phyloP scores from a whole-genome alignment of 2,888 invertebrate genomes.

The Chalcis sispes region DNA sequence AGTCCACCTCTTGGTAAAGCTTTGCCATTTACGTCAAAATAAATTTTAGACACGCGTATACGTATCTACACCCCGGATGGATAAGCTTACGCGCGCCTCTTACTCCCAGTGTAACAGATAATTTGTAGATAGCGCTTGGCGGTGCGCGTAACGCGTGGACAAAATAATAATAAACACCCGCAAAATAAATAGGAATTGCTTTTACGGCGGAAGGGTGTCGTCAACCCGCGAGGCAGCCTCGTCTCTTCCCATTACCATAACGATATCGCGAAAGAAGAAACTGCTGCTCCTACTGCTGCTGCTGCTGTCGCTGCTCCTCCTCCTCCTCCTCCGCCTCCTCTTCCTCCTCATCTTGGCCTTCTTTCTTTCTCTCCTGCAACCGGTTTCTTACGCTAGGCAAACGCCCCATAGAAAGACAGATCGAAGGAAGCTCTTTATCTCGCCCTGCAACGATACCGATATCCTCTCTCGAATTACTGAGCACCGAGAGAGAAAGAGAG shows the following conservation, averaged over 20 bases:
- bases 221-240: constrained; percentile 24
- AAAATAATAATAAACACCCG: constrained; percentile 37
- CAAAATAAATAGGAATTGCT: constrained; percentile 10
- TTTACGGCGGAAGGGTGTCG: neutral
- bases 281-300: neutral
- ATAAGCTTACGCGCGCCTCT: neutral
- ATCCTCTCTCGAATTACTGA: too few relatives aligned
- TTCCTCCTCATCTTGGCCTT: too few relatives aligned
- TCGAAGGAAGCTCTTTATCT: too few relatives aligned
- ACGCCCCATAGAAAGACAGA: too few relatives aligned
- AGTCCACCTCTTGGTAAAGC: too few relatives aligned
- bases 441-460: too few relatives aligned
- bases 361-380: neutral
- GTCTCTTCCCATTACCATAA: constrained; percentile 40
- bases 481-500: too few relatives aligned
- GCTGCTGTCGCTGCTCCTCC: neutral
- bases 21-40: too few relatives aligned
- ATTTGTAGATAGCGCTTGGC: constrained; percentile 6
- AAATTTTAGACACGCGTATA: too few relatives aligned
- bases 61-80: too few relatives aligned
- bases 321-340: neutral
- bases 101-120: constrained; percentile 30
- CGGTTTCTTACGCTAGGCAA: neutral
- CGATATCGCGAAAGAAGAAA: constrained; percentile 13
- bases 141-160: constrained; percentile 15